These are phyloP conservation scores for Prolemur simus DNA, from an alignment of 2,113 vertebrate genomes.

Conservation along the genomic window DNA sequence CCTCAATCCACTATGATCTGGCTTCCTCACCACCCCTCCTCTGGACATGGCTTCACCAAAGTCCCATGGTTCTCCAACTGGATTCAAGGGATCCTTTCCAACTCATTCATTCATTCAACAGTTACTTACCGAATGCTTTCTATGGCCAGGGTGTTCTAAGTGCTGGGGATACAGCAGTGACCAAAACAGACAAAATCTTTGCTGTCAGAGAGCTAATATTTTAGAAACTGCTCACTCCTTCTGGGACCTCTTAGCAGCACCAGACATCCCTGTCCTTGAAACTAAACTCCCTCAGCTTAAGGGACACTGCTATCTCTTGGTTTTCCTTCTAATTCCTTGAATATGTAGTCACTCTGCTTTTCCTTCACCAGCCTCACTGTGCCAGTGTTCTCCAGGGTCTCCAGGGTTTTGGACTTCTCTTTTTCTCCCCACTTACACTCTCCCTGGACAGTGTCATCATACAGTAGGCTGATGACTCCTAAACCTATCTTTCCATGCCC, in stretches of 20 bases:
- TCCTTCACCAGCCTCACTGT: not conserved
- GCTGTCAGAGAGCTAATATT: not conserved
- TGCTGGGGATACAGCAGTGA: not conserved
- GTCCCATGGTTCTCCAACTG: constrained; percentile 5
- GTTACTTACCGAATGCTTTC: constrained; percentile 12
- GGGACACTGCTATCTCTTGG: not conserved
- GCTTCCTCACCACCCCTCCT: not conserved
- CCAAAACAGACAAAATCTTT: constrained; percentile 3
- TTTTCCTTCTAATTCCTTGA: constrained; percentile 1
- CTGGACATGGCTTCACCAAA: constrained; percentile 16
- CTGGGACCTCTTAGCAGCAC: not conserved
- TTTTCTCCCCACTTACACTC: not conserved
- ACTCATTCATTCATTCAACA: not conserved
- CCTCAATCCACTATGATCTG: not conserved
- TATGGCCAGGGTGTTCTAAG: not conserved
- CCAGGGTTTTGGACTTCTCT: not conserved
- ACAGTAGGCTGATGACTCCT: not conserved
- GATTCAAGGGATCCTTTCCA: not conserved
- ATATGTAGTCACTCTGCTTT: not conserved
- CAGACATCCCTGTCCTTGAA: not conserved
- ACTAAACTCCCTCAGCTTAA: not conserved
- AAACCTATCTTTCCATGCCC: not conserved
- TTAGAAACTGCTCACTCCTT: not conserved
- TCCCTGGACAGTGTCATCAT: not conserved
- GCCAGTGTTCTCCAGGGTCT: not conserved